A percentile compares a stretch with the other conserved stretches of the same genome.
Evolutionary conservation across 2,888 invertebrate species (phyloP).

Genomic region (Resseliella maxima): DNA sequence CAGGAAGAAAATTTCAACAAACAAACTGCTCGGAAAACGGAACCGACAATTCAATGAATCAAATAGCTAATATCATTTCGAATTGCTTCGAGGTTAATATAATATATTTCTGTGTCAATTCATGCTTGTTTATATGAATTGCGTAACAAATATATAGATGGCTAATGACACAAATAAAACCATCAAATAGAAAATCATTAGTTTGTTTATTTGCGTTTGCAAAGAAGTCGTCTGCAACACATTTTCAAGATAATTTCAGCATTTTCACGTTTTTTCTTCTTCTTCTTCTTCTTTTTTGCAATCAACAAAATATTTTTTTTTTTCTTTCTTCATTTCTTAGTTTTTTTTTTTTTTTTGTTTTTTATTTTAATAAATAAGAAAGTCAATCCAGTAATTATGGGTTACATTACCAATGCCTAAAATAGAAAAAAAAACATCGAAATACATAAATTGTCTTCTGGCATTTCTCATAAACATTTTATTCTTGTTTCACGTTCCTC

Average conservation of each 20-base stretch:
- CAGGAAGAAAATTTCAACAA: background rate
- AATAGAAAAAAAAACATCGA: background rate
- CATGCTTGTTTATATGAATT: background rate
- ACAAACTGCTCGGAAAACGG: background rate
- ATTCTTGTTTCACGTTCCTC: background rate
- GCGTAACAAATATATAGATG: too few relatives aligned
- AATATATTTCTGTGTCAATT: background rate
- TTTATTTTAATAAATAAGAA: background rate
- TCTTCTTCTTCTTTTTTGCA: background rate
- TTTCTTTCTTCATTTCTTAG: background rate
- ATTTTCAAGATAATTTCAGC: background rate
- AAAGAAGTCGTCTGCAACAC: background rate
- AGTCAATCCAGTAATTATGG: background rate
- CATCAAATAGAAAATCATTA: background rate
- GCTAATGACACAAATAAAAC: too few relatives aligned
- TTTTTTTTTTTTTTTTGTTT: background rate
- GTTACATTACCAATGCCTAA: background rate
- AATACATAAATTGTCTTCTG: background rate
- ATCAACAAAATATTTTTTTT: background rate
- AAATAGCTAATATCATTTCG: background rate
- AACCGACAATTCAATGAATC: background rate
- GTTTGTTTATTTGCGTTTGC: background rate
- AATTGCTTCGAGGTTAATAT: background rate
- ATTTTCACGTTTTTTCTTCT: too few relatives aligned
- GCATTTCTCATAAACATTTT: background rate